Conservation (phyloP, 2,888 invertebrate species). For the Peribatodes rhomboidaria region DNA sequence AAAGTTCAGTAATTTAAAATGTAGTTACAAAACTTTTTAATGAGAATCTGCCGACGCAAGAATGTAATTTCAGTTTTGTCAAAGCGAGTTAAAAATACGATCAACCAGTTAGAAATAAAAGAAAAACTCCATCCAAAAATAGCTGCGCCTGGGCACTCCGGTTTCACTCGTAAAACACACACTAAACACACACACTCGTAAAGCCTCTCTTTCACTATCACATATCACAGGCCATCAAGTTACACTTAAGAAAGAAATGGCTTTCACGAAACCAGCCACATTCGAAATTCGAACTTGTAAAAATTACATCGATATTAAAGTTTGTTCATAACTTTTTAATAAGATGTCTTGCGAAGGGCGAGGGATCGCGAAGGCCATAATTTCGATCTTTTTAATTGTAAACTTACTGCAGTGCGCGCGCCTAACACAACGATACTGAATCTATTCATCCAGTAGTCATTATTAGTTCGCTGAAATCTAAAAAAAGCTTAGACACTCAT, state of each 20-base stretch:
- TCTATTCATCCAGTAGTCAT: slow-evolving; percentile 63
- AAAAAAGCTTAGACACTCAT: slow-evolving; percentile 80
- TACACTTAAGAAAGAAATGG: slow-evolving; percentile 27
- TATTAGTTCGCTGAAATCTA: slow-evolving; percentile 79
- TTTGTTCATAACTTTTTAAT: slow-evolving; percentile 12
- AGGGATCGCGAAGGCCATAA: slow-evolving; percentile 46
- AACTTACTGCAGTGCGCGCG: slow-evolving; percentile 83
- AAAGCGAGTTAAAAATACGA: slow-evolving; percentile 29
- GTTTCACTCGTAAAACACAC: slow-evolving; percentile 50
- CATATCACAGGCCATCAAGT: slow-evolving; percentile 26
- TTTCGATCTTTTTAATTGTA: slow-evolving; percentile 54
- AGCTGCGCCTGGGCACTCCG: slow-evolving; percentile 57
- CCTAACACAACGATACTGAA: slow-evolving; percentile 77
- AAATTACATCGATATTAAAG: slow-evolving; percentile 11
- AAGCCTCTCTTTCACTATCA: slow-evolving; percentile 31
- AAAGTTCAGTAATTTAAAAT: too few relatives aligned
- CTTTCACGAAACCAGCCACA: slow-evolving; percentile 32
- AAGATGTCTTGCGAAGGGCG: slow-evolving; percentile 30
- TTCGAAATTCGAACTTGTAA: slow-evolving; percentile 31
- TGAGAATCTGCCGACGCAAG: background rate
- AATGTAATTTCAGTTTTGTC: slow-evolving; percentile 22
- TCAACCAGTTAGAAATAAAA: slow-evolving; percentile 35
- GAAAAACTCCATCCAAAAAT: slow-evolving; percentile 52
- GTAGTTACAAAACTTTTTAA: background rate
- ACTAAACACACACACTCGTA: too few relatives aligned